A percentile compares a stretch with the other conserved stretches of the same genome.
Conservation (phyloP, 2,797 vertebrate genomes). For the Heliangelus exortis region DNA sequence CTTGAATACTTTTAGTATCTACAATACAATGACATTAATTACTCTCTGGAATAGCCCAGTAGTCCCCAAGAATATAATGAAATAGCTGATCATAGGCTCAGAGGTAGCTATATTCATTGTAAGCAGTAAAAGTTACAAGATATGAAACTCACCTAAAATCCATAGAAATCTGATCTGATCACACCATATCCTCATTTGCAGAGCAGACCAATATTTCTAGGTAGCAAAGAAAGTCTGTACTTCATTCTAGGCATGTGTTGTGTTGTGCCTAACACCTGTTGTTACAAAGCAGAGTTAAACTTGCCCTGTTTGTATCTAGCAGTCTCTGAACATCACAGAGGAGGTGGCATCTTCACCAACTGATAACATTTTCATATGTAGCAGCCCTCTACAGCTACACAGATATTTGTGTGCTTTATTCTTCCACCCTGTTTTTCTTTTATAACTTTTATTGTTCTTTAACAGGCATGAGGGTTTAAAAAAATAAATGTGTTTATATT, state of each 20-base stretch:
- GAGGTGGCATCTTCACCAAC: background rate
- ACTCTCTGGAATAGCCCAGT: background rate
- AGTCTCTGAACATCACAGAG: background rate
- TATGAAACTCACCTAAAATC: background rate
- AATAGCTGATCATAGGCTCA: background rate
- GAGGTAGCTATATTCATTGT: background rate
- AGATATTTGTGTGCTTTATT: background rate
- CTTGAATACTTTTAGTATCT: background rate
- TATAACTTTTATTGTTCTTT: background rate
- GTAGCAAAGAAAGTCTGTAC: background rate
- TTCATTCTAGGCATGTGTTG: background rate
- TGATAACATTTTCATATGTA: background rate
- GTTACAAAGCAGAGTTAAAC: background rate
- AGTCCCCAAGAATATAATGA: background rate
- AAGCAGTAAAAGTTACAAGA: background rate
- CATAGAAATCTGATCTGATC: background rate
- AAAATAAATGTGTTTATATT: background rate
- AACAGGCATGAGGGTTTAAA: background rate
- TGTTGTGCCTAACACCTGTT: background rate
- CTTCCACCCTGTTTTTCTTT: background rate
- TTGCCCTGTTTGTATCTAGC: background rate
- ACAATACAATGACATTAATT: background rate
- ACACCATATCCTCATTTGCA: background rate
- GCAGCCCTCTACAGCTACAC: background rate
- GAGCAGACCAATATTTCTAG: background rate